Conservation (phyloP, 2,888 invertebrate species). For the Congeria kusceri region DNA sequence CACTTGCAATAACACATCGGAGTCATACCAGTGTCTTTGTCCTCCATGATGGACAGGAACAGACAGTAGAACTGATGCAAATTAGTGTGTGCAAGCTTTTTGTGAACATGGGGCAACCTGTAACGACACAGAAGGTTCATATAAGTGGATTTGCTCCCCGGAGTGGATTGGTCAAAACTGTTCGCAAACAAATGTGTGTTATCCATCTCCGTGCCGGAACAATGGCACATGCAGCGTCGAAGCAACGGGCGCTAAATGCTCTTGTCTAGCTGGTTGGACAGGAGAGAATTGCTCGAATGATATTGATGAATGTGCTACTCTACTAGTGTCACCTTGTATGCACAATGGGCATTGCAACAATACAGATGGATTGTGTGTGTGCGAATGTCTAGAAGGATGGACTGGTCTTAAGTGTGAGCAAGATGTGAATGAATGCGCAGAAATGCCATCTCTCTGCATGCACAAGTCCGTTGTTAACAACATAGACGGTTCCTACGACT, state of each 20-base stretch:
- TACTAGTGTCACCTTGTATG: not conserved
- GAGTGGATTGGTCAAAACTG: not conserved
- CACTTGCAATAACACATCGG: not conserved
- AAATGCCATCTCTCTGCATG: not conserved
- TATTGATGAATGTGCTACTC: not conserved
- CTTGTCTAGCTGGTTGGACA: not conserved
- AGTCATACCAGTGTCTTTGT: not conserved
- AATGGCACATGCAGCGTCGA: not conserved
- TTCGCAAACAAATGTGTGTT: not conserved
- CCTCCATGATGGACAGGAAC: not conserved
- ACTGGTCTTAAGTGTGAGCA: not conserved
- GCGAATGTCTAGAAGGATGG: conserved; percentile 11
- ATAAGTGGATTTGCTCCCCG: not conserved
- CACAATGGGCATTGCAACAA: conserved; percentile 7
- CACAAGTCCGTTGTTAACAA: not conserved
- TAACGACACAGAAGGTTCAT: not conserved
- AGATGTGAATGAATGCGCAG: conserved; percentile 16
- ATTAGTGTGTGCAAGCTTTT: not conserved
- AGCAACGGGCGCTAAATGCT: not conserved
- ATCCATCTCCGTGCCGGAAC: not conserved
- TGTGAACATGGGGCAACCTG: not conserved
- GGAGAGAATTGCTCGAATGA: not conserved
- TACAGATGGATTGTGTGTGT: not conserved
- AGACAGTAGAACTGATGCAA: not conserved
- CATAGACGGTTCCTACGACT: not conserved